Evolutionary conservation across 2,797 vertebrate genomes (phyloP).

Genomic region (Sebastes hubbsi): DNA sequence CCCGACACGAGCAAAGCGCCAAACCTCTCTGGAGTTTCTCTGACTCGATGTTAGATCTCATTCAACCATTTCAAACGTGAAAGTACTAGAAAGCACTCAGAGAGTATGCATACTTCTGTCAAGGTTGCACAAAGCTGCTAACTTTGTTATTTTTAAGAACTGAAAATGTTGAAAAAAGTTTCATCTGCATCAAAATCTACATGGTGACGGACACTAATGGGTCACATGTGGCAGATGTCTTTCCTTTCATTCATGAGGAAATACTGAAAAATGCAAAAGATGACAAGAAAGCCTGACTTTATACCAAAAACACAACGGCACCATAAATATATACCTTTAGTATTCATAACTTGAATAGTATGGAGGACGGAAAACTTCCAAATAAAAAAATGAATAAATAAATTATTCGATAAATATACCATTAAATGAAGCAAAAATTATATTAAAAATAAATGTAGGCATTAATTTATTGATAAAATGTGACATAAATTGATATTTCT

Average conservation of each 20-base stretch:
- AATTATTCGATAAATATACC: neutral
- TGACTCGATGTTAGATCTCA: constrained; percentile 20
- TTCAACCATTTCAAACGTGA: constrained; percentile 14
- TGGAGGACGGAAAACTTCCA: no score
- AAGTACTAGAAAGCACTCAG: constrained; percentile 25
- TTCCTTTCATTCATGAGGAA: neutral
- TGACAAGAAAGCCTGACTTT: neutral
- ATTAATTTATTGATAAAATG: no score
- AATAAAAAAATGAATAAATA: no score
- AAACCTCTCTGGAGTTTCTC: constrained; percentile 11
- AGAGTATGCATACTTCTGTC: neutral
- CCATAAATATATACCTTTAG: neutral
- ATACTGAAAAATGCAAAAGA: neutral
- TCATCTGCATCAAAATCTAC: neutral
- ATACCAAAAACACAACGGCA: neutral
- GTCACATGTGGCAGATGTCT: neutral
- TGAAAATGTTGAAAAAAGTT: neutral
- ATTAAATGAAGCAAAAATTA: no score
- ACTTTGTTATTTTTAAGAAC: neutral
- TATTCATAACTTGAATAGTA: neutral
- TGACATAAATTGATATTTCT: no score
- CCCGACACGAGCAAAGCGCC: neutral
- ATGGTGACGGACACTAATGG: neutral
- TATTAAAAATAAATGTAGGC: no score
- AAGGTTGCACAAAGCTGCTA: neutral